These are phyloP conservation scores for Mycalesis mineus DNA, from an alignment of 2,888 invertebrate species.

Conservation along the genomic window DNA sequence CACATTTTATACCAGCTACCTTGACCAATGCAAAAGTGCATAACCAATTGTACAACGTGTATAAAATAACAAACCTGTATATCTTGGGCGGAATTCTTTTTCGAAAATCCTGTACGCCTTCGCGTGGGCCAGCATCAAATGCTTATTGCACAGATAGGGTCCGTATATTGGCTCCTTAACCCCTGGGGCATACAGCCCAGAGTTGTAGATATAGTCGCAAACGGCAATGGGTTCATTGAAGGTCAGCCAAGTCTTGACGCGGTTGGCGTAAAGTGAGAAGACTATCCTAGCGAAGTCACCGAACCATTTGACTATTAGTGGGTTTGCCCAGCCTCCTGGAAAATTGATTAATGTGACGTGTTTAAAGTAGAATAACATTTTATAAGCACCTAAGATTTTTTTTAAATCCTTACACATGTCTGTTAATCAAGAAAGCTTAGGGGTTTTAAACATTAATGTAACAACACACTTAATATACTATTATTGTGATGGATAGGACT, in stretches of 20 bases:
- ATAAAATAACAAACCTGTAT: conserved; percentile 57
- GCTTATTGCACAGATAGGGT: conserved; percentile 80
- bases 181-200: conserved; percentile 54
- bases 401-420: too few relatives aligned
- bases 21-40: too few relatives aligned
- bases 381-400: too few relatives aligned
- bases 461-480: too few relatives aligned
- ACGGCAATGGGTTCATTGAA: conserved; percentile 81
- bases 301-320: conserved; percentile 79
- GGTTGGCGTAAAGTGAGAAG: conserved; percentile 76
- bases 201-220: conserved; percentile 58
- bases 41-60: too few relatives aligned
- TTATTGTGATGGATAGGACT: too few relatives aligned
- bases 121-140: conserved; percentile 83
- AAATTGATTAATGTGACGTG: too few relatives aligned
- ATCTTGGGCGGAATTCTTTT: conserved; percentile 66
- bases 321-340: conserved; percentile 82
- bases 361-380: too few relatives aligned
- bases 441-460: too few relatives aligned
- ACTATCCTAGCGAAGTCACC: conserved; percentile 79
- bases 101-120: conserved; percentile 80
- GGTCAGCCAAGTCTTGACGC: conserved; percentile 83
- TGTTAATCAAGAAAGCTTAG: too few relatives aligned
- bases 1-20: too few relatives aligned
- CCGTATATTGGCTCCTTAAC: conserved; percentile 57